Base-by-base conservation (phyloP, 1,140 invertebrate species). In the Helicorthomorpha holstii region DNA sequence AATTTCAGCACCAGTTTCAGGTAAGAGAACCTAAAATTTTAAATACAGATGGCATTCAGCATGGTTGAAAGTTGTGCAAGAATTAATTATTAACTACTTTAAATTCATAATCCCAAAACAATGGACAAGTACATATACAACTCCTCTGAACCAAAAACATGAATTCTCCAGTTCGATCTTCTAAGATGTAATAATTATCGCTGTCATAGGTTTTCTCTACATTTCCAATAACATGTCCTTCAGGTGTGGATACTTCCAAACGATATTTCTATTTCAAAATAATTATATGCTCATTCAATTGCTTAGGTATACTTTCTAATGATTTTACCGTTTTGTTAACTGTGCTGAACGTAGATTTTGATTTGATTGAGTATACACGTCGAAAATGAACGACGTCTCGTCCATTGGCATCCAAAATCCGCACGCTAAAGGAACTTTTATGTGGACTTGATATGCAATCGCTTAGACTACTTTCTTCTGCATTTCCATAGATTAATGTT, bases 31-130 rank as follows among this genome's bases (percentile, higher is more conserved):
- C 44, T 46, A 22, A 7, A 7, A 46, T 22, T 12, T 7, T 12
- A 46, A 46, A 10, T 7, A 22, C 19, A 46, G n/a, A n/a, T n/a
- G n/a, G n/a, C n/a, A n/a, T n/a, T n/a, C n/a, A n/a, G n/a, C n/a
- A n/a, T n/a, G n/a, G n/a, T n/a, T n/a, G n/a, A n/a, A n/a, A n/a
- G n/a, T n/a, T n/a, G n/a, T n/a, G n/a, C 16, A 34, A 34, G 7
- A 34, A 34, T n/a, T n/a, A n/a, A n/a, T 41, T 41, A 7, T 22
- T 46, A 7, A 7, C 7, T 46, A 25, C 44, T 19, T 46, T 46
- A 25, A 46, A 46, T 46, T 46, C 44, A 46, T 46, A 46, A 46
- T 46, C 44, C 44, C 44, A 46, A 22, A 46, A 46, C 25, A 46
- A 22, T 46, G 44, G 44, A 22, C 44, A 46, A 19, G 44, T 46